Base-by-base conservation (phyloP, 2,888 invertebrate genomes). In the Nomada hirtipes region DNA sequence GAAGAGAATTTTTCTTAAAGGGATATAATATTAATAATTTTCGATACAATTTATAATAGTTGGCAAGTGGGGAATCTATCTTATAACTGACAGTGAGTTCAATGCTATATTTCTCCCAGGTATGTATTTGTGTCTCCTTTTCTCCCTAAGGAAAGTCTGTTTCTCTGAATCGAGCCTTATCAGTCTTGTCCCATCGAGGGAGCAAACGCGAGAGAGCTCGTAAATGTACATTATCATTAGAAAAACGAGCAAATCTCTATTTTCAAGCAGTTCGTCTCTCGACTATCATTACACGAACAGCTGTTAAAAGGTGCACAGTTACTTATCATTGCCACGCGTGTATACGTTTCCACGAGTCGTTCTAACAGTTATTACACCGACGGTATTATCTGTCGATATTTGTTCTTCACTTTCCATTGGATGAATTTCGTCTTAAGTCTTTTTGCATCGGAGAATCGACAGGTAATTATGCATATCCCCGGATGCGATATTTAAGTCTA, bases 201-300 rank as follows among this genome's bases (percentile, higher is more conserved):
- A 65, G 53, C 65, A 78, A 71, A 47, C 60, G 59, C 47, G 65
- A 52, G 50, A 65, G 65, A 60, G 47, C 60, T 57, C 26, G 55
- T 42, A 20, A 60, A 77, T n/a, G 7, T 42, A 44, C 52, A 42
- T 60, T 26, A 61, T 68, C 72, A 78, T 79, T 79, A 60, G 53
- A 78, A 68, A 68, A 78, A 80, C 50, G 73, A 73, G 50, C 73
- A 67, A 55, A 78, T 72, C 63, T 78, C 65, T 57, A 68, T 42
- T 60, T 71, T 29, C 36, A 55, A 61, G 15, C 65, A 52, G n/a
- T n/a, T 36, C 53, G 64, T 65, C 44, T 23, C 1, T 60, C 50
- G 57, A 26, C 63, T 79, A 57, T 69, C 77, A 63, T 79, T 79
- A 79, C 50, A 61, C 63, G 63, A 69, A 79, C 78, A 69, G 63